Evolutionary conservation across 2,888 invertebrate species (phyloP).

Genomic region (Diabrotica balteata): DNA sequence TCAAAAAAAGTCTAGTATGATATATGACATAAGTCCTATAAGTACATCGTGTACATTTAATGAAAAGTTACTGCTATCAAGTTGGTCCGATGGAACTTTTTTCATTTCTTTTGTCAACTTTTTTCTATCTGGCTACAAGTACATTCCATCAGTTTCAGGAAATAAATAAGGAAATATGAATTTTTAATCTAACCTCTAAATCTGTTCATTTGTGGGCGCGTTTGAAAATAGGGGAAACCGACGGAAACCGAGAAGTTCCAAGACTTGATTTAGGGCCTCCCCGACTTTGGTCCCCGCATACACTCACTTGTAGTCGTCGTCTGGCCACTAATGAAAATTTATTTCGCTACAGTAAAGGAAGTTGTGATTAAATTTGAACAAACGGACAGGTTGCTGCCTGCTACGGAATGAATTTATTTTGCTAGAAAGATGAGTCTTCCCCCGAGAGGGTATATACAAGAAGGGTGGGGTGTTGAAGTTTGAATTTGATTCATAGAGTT

Average conservation of each 20-base stretch:
- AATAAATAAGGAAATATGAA: background rate
- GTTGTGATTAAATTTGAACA: slow-evolving; percentile 47
- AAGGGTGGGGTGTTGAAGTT: background rate
- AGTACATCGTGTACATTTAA: too few relatives aligned
- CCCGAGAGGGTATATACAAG: slow-evolving; percentile 1
- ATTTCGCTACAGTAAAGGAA: slow-evolving; percentile 43
- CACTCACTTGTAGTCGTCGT: slow-evolving; percentile 37
- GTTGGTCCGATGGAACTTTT: too few relatives aligned
- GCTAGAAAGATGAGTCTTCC: slow-evolving; percentile 21
- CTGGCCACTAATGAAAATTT: slow-evolving; percentile 46
- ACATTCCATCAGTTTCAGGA: too few relatives aligned
- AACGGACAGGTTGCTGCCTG: slow-evolving; percentile 25
- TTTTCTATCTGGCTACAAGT: too few relatives aligned
- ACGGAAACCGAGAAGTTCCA: background rate
- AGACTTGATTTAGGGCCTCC: slow-evolving; percentile 26
- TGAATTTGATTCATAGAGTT: too few relatives aligned
- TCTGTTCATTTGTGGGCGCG: background rate
- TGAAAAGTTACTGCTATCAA: too few relatives aligned
- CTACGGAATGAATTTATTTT: slow-evolving; percentile 21
- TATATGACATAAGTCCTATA: too few relatives aligned
- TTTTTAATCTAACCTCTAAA: background rate
- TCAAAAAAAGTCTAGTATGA: too few relatives aligned
- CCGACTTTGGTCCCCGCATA: slow-evolving; percentile 14
- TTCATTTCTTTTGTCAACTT: too few relatives aligned
- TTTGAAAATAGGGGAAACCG: background rate